Conservation (phyloP, 2,888 invertebrate species). For the Lymantria monacha region DNA sequence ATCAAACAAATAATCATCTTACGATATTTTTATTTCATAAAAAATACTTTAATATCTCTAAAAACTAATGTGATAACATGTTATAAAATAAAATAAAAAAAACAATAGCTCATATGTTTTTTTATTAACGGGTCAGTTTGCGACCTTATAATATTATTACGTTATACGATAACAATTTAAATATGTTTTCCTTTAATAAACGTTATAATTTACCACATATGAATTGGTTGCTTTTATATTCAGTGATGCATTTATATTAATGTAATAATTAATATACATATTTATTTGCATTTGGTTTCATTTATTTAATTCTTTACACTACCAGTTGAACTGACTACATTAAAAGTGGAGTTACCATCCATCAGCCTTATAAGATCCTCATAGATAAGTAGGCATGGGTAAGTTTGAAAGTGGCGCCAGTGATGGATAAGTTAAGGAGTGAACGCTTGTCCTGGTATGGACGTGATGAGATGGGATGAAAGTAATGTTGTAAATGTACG, state of each 20-base stretch:
- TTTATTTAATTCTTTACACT: conserved; percentile 21
- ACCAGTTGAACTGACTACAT: background rate
- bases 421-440: too few species aligned
- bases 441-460: too few species aligned
- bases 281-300: conserved; percentile 40
- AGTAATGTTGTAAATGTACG: too few species aligned
- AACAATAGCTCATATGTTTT: background rate
- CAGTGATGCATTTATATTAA: conserved; percentile 46
- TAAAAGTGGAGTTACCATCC: too few species aligned
- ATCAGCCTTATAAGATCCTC: too few species aligned
- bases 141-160: conserved; percentile 30
- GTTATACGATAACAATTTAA: conserved; percentile 23
- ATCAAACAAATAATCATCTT: too few species aligned
- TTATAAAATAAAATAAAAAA: background rate
- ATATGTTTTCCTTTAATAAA: conserved; percentile 26
- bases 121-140: background rate
- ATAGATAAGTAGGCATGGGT: too few species aligned
- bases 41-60: too few species aligned
- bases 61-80: background rate
- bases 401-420: too few species aligned
- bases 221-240: conserved; percentile 13
- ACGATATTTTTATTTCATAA: too few species aligned
- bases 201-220: conserved; percentile 1
- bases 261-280: conserved; percentile 43
- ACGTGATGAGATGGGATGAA: too few species aligned